phyloP scores from a whole-genome alignment of 2,113 vertebrate genomes.

The Empidonax alnorum region DNA sequence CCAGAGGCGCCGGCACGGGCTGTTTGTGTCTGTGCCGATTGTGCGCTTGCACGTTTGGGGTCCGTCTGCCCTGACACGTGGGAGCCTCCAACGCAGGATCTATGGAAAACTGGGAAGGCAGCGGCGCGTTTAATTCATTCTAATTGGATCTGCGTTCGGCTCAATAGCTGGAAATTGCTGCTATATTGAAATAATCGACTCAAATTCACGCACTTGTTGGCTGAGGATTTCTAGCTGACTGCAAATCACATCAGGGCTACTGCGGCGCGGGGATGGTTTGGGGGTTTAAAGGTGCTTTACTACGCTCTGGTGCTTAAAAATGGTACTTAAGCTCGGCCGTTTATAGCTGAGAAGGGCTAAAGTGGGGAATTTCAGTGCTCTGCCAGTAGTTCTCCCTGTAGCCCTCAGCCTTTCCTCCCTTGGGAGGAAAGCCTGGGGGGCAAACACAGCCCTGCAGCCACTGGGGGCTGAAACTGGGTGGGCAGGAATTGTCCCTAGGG shows the following conservation, averaged over 20 bases:
- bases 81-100: background rate
- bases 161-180: background rate
- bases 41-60: background rate
- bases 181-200: background rate
- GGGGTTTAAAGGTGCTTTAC: background rate
- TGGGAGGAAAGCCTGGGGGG: rapidly evolving
- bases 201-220: background rate
- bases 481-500: background rate
- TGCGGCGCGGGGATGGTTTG: rapidly evolving
- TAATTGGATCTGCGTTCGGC: background rate
- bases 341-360: background rate
- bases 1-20: background rate
- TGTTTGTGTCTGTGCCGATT: background rate
- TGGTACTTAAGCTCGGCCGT: rapidly evolving
- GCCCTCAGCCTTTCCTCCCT: background rate
- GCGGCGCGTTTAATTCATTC: background rate
- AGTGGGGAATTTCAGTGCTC: background rate
- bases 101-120: background rate
- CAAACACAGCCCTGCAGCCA: background rate
- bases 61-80: background rate
- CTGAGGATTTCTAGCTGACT: background rate
- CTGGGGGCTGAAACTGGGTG: rapidly evolving
- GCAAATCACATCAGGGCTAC: background rate
- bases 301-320: background rate
- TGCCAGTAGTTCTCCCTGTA: background rate